These are phyloP conservation scores for Anisognathus igniventris DNA, from an alignment of 2,797 vertebrate genomes.

Conservation along the genomic window DNA sequence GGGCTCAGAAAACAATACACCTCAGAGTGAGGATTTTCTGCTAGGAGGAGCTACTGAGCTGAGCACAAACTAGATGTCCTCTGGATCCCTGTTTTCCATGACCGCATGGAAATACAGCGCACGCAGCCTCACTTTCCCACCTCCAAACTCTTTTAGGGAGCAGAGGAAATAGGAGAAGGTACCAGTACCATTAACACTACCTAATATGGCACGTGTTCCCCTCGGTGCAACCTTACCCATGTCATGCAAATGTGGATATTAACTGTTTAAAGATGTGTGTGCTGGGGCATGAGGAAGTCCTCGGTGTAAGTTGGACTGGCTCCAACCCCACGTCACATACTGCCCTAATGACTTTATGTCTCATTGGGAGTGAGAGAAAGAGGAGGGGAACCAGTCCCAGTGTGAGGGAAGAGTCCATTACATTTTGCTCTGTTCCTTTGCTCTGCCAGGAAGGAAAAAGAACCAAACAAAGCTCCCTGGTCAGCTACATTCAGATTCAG, in stretches of 20 bases:
- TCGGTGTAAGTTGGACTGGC: not conserved
- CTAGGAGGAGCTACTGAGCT: conserved; percentile 64
- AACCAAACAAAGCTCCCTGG: not conserved
- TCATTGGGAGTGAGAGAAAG: not conserved
- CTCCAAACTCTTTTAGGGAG: not conserved
- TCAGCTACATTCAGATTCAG: not conserved
- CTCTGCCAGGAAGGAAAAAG: not conserved
- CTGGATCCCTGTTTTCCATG: not conserved
- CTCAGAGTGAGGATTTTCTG: conserved; percentile 30
- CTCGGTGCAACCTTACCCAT: not conserved
- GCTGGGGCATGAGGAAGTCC: not conserved
- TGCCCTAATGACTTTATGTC: not conserved
- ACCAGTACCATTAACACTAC: conserved; percentile 14
- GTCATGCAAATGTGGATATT: not conserved
- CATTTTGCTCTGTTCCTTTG: not conserved
- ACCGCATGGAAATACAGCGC: not conserved
- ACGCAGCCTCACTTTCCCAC: not conserved
- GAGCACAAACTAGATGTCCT: not conserved
- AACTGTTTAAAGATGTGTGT: not conserved
- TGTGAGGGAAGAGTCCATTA: not conserved
- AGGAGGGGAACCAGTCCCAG: not conserved
- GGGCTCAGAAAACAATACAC: conserved; percentile 20
- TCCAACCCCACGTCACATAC: conserved; percentile 22
- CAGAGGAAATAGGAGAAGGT: conserved; percentile 39
- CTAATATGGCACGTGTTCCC: not conserved